These are phyloP conservation scores for Melanitta fusca DNA, from an alignment of 2,797 vertebrate genomes.

Conservation along the genomic window DNA sequence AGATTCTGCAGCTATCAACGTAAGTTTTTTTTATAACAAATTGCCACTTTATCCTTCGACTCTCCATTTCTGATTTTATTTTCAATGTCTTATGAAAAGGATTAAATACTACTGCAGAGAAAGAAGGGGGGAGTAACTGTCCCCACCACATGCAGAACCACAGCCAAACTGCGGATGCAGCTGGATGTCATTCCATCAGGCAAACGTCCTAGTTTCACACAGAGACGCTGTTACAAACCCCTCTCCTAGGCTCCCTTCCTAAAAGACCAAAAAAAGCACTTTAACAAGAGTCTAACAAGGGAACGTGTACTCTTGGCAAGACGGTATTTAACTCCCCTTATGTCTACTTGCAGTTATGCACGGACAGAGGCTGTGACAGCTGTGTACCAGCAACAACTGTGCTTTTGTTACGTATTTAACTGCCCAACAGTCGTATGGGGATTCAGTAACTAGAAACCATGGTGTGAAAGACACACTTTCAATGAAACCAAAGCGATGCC, in stretches of 20 bases:
- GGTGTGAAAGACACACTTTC: not conserved
- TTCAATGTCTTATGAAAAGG: not conserved
- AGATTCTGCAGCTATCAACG: not conserved
- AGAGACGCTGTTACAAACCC: not conserved
- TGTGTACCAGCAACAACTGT: not conserved
- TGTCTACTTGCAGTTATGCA: rapidly evolving
- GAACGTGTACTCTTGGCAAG: not conserved
- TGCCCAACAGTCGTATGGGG: not conserved
- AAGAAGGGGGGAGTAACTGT: not conserved
- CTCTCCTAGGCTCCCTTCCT: not conserved
- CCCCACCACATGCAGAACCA: not conserved
- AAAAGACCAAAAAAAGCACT: not conserved
- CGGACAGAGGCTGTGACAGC: not conserved
- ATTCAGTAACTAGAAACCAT: not conserved
- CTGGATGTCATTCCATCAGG: not conserved
- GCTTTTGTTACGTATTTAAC: rapidly evolving
- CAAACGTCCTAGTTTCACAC: not conserved
- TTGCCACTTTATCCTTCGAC: not conserved
- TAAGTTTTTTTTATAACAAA: not conserved
- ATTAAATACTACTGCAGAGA: not conserved
- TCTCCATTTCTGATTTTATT: not conserved
- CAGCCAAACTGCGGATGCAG: not conserved
- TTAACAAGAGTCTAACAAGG: not conserved
- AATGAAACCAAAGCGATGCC: not conserved
- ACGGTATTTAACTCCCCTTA: not conserved